A percentile compares a stretch with the other conserved stretches of the same genome.
Conservation (phyloP, 1,140 invertebrate species). For the Diprion similis region DNA sequence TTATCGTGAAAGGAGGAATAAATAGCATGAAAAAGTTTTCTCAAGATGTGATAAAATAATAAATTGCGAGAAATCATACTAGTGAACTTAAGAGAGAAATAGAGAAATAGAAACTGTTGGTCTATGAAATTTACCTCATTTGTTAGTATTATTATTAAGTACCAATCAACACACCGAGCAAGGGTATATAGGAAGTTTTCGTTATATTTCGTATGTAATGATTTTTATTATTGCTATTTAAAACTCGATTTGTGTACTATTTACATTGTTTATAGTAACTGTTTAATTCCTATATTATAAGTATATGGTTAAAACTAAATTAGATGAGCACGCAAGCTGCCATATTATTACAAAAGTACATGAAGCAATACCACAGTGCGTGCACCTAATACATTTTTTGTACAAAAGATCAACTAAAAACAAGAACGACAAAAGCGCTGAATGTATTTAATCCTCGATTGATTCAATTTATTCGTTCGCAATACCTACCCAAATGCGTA, state of each 20-base stretch:
- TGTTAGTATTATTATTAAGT: background rate
- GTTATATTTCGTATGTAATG: background rate
- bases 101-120: background rate
- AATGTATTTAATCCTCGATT: background rate
- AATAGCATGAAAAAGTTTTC: too few species aligned
- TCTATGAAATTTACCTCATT: background rate
- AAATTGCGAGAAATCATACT: too few species aligned
- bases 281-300: background rate
- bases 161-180: background rate
- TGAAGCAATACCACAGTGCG: background rate
- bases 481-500: too few species aligned
- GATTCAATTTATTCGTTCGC: too few species aligned
- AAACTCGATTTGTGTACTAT: background rate
- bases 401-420: background rate
- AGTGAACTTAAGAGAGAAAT: background rate
- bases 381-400: background rate
- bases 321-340: background rate
- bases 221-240: background rate
- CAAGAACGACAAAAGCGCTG: background rate
- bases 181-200: background rate
- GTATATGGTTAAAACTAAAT: background rate
- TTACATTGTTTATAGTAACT: background rate
- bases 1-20: too few species aligned
- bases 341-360: conserved; percentile 1
- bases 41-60: background rate